phyloP scores from a whole-genome alignment of 2,797 vertebrate species.

The Galago senegalensis region DNA sequence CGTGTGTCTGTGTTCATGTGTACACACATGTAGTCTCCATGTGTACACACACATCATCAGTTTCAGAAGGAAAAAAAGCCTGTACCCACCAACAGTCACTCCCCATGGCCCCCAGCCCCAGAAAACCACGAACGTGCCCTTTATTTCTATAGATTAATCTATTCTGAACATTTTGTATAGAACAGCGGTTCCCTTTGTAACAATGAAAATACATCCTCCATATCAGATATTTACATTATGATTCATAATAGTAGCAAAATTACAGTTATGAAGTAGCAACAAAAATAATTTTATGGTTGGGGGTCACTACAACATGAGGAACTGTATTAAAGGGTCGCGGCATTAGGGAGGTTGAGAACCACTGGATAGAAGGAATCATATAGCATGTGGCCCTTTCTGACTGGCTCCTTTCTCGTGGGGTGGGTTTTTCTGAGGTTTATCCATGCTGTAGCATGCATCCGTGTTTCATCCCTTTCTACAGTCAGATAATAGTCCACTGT shows the following conservation, averaged over 20 bases:
- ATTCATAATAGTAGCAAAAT: no score
- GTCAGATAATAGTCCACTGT: neutral
- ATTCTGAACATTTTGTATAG: neutral
- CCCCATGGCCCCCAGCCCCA: neutral
- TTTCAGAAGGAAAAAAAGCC: neutral
- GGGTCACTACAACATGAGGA: no score
- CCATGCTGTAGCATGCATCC: rapidly evolving
- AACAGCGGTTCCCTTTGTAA: no score
- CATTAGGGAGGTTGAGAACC: no score
- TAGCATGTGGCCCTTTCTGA: neutral
- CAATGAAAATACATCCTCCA: no score
- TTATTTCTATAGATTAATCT: neutral
- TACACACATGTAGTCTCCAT: neutral
- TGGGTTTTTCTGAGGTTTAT: neutral
- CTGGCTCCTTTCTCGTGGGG: neutral
- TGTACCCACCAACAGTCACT: no score
- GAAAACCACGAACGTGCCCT: neutral
- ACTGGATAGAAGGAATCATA: neutral
- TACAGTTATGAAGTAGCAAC: no score
- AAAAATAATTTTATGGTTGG: no score
- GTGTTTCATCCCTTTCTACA: no score
- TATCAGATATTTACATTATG: no score
- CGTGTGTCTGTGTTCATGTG: neutral
- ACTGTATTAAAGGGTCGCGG: no score
- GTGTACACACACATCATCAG: neutral